Percentiles rank a stretch among this genome's conserved stretches.
Evolutionary conservation across 2,888 invertebrate genomes (phyloP).

Genomic region (Lysandra bellargus): DNA sequence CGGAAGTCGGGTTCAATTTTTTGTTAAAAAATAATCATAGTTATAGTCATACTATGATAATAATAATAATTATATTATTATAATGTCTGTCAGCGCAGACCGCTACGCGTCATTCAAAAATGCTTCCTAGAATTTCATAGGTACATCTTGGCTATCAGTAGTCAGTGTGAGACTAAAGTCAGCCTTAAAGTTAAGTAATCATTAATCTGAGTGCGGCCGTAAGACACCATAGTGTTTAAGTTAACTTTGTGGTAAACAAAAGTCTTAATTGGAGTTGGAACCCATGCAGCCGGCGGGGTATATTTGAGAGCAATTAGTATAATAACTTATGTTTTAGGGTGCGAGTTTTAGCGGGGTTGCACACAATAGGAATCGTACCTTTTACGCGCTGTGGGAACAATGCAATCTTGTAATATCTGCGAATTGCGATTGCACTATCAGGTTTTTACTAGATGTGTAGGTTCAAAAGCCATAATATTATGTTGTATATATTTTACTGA

Average conservation of each 20-base stretch:
- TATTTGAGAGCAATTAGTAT: constrained; percentile 16
- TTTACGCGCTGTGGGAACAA: constrained; percentile 4
- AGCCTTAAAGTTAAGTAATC: neutral
- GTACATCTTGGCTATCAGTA: too few relatives aligned
- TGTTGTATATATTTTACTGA: too few relatives aligned
- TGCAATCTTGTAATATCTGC: neutral
- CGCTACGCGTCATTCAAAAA: too few relatives aligned
- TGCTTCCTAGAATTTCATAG: too few relatives aligned
- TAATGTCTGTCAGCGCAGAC: too few relatives aligned
- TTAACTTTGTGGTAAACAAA: neutral
- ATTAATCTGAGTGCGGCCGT: neutral
- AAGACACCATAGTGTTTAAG: neutral
- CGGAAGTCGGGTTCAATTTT: too few relatives aligned
- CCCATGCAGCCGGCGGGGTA: constrained; percentile 1
- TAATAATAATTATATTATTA: too few relatives aligned
- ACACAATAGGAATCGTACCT: neutral
- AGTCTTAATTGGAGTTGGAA: neutral
- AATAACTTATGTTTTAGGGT: constrained; percentile 7
- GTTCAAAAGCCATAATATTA: too few relatives aligned
- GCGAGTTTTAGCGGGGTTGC: neutral
- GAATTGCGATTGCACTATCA: neutral
- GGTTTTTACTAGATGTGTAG: neutral
- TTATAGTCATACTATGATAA: too few relatives aligned
- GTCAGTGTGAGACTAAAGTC: too few relatives aligned
- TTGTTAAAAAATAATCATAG: too few relatives aligned